Evolutionary conservation across 2,888 invertebrate genomes (phyloP).

Genomic region (Amblyjoppa proteus): DNA sequence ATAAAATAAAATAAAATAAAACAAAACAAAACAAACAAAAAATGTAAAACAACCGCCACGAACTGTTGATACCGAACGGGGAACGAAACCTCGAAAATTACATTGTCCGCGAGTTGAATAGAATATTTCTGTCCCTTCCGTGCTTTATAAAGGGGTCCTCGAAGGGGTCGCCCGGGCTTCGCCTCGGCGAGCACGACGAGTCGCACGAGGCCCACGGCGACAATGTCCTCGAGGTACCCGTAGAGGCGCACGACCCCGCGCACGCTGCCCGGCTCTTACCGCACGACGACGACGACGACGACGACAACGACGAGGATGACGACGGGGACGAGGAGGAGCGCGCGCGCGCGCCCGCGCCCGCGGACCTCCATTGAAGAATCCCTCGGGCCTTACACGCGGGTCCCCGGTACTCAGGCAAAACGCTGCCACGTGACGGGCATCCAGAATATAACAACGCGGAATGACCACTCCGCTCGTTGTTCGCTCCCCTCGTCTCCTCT

Average conservation of each 20-base stretch:
- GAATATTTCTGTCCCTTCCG: constrained; percentile 50
- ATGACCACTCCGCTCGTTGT: constrained; percentile 60
- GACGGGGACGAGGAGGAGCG: background rate
- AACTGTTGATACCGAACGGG: constrained; percentile 70
- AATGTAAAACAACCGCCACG: background rate
- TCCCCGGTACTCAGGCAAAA: constrained; percentile 79
- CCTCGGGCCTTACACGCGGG: constrained; percentile 63
- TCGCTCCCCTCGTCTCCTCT: constrained; percentile 1
- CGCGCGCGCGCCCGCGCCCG: constrained; percentile 52
- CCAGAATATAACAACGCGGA: constrained; percentile 74
- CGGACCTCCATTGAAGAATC: constrained; percentile 72
- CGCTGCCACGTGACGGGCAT: constrained; percentile 81
- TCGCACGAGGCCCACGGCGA: constrained; percentile 50
- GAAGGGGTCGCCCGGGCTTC: constrained; percentile 7
- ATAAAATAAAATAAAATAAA: background rate
- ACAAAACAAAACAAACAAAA: background rate
- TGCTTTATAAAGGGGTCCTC: constrained; percentile 26
- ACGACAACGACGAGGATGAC: constrained; percentile 24
- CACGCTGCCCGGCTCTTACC: constrained; percentile 43
- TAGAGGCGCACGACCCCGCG: constrained; percentile 63
- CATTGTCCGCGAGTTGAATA: constrained; percentile 44
- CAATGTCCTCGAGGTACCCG: constrained; percentile 43
- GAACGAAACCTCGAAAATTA: constrained; percentile 65
- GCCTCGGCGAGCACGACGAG: constrained; percentile 40
- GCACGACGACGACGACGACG: constrained; percentile 56